Base-by-base conservation (phyloP, 2,797 vertebrate species). In the Podarcis siculus region DNA sequence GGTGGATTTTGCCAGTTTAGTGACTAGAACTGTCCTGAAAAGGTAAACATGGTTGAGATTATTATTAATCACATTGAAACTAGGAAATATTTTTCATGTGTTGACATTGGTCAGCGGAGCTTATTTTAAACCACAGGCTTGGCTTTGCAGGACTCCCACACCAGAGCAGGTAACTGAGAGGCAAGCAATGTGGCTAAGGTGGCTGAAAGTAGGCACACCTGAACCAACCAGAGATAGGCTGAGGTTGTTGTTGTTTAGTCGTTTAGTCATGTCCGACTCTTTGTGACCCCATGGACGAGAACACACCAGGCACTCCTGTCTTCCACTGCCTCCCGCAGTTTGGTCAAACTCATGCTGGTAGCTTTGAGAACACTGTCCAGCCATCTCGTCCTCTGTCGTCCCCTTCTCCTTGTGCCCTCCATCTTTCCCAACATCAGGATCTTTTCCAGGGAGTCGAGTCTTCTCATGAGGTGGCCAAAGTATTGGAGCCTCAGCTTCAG, bases 1-100 rank as follows among this genome's bases (percentile, higher is more conserved):
- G 30, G 2, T 61, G 5, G 19, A 1, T 72, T 88, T 87, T 87
- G 90, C n/a, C 32, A 78, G 3, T 75, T 91, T 91, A 25, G 37
- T 7, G 71, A 71, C 35, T 10, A 5, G 49, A 83, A 13, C 32
- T 92, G 5, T 5, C 23, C 0, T 49, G 1, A 21, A 86, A 30
- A 27, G 39, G 0, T 64, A 73, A 78, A 64, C 58, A 83, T 2
- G 0, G 8, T 83, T 19, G 23, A 76, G 42, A 67, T 79, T 49
- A 8, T 45, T 66, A 79, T 35, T 67, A 4, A 2, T 88, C 66
- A 17, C 25, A 64, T 73, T 58, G 32, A 73, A 87, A n/a, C 25
- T 69, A 82, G 73, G 69, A 71, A 32, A 30, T 23, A 69, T 64
- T 15, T n/a, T 75, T 13, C 61, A 71, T 76, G 37, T 72, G 55